These are phyloP conservation scores for Nomada ferruginata DNA, from an alignment of 2,888 invertebrate genomes.

Conservation along the genomic window DNA sequence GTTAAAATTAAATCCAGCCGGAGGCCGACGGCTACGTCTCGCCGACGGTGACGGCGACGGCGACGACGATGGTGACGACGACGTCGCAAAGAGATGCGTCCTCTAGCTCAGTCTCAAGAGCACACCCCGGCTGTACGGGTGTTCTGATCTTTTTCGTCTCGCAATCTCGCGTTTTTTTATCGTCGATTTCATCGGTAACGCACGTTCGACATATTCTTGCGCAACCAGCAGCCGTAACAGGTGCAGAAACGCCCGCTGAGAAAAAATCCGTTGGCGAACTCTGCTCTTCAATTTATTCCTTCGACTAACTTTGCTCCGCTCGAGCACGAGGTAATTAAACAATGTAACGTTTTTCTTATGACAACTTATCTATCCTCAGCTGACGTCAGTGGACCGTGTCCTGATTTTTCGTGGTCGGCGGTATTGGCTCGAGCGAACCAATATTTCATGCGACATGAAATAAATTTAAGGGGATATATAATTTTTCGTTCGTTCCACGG, in stretches of 20 bases:
- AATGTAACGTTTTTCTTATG: constrained; percentile 26
- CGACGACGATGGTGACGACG: constrained; percentile 65
- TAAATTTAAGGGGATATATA: neutral
- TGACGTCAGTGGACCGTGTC: constrained; percentile 38
- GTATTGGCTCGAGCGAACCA: constrained; percentile 21
- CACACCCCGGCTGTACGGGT: constrained; percentile 80
- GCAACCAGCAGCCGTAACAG: constrained; percentile 12
- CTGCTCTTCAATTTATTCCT: constrained; percentile 28
- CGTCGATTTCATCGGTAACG: constrained; percentile 24
- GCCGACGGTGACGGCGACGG: constrained; percentile 76
- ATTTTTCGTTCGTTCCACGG: neutral
- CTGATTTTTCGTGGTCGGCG: constrained; percentile 39
- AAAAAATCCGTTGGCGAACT: constrained; percentile 24
- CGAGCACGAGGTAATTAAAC: constrained; percentile 53
- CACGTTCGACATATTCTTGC: constrained; percentile 23
- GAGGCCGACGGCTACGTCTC: constrained; percentile 72
- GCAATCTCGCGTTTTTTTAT: constrained; percentile 24
- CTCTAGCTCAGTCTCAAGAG: constrained; percentile 84
- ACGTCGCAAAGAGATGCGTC: constrained; percentile 79
- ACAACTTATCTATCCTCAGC: constrained; percentile 3
- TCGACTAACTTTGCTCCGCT: constrained; percentile 23
- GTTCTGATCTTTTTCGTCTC: constrained; percentile 54
- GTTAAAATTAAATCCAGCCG: constrained; percentile 84
- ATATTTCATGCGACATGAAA: constrained; percentile 17
- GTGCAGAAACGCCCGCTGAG: constrained; percentile 22